A percentile compares a stretch with the other conserved stretches of the same genome.
Conservation (phyloP, 2,797 vertebrate species). For the Enteromius thamalakanensis region DNA sequence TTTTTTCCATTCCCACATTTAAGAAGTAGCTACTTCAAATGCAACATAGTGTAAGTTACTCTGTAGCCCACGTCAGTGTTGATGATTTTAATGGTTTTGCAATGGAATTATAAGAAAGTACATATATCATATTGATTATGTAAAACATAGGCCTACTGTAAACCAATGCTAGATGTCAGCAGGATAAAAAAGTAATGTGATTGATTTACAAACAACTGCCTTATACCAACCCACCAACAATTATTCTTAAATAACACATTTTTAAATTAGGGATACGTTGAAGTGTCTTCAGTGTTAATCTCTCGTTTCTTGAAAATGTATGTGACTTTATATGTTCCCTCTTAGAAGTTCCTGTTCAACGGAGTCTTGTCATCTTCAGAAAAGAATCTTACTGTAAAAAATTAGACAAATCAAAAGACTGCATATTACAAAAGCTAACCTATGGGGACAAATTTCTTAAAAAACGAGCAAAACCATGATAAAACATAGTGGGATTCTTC, state of each 20-base stretch:
- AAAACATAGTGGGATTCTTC: background rate
- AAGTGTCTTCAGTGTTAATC: background rate
- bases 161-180: background rate
- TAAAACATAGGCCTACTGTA: background rate
- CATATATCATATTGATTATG: background rate
- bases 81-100: constrained; percentile 1
- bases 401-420: background rate
- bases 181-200: background rate
- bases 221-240: background rate
- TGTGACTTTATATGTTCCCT: background rate
- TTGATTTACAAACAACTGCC: background rate
- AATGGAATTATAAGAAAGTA: background rate
- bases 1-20: background rate
- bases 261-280: background rate
- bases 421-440: background rate
- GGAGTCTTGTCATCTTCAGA: constrained; percentile 42
- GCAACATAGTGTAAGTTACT: background rate
- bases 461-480: background rate
- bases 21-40: background rate
- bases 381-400: constrained; percentile 54
- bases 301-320: background rate
- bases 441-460: background rate
- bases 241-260: background rate
- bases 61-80: background rate
- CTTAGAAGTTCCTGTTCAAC: constrained; percentile 38